Evolutionary conservation across 2,797 vertebrate genomes (phyloP), one percentile per base, ranked within the genome.

Genomic region (Galaxias olidus): DNA sequence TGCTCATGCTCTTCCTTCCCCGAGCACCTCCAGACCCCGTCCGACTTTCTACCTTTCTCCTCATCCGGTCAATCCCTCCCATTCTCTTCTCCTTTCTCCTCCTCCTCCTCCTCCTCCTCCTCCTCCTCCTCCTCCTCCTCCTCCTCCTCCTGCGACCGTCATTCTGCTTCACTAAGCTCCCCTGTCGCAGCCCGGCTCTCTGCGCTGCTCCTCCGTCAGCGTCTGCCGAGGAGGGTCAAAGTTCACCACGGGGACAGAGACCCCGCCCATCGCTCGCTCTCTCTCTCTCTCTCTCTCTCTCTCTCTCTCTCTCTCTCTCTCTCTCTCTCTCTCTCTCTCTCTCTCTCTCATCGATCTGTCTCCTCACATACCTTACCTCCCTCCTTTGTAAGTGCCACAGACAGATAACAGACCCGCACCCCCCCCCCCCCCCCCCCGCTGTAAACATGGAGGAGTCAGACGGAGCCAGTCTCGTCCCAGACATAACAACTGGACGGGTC

Each of bases 181-280:
- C 30, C 58, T 30, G 45, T 60, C 45, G 47, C 45, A n/a, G 45
- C 44, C 44, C 18, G 13, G 9, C 14, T 44, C 15, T 48, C 17
- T 20, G 58, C 43, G 20, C 48, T 9, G 20, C 48, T 9, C 11
- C 0, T 73, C 74, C 76, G 83, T 83, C 82, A 78, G 75, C 66
- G 66, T 84, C 79, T 80, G 75, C 72, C 73, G 84, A 81, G 66
- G 56, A 73, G 68, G 79, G 68, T 73, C 70, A 81, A 78, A 73
- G 78, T 79, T 81, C 60, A 65, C 75, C 59, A 68, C 61, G 11
- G 59, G 63, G 65, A 79, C 68, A 51, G 68, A 76, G 59, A 69
- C 51, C 66, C 52, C 74, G 68, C 61, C 67, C n/a, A 15, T 46
- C 59, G 12, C 59, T 6, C 12, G 10, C 8, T 19, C 14, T 18